Evolutionary conservation across 2,113 vertebrate species (phyloP).

Genomic region (Festucalex cinctus): DNA sequence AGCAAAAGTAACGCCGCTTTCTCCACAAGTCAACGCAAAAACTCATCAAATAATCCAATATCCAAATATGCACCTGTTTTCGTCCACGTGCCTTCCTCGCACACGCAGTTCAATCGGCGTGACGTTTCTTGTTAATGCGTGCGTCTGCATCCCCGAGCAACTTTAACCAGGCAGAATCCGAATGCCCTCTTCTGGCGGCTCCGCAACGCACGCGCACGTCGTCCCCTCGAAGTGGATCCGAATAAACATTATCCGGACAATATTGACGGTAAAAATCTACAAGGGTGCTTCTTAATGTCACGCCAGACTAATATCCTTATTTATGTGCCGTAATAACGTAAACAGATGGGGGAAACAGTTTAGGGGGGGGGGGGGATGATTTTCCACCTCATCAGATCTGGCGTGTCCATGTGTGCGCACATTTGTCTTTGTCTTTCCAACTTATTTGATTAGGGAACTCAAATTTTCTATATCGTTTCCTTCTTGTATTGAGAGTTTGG

Average conservation of each 20-base stretch:
- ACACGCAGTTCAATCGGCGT: constrained; percentile 33
- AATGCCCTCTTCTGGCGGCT: constrained; percentile 80
- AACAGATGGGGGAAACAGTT: not conserved
- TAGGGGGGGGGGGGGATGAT: not conserved
- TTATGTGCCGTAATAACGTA: too few relatives aligned
- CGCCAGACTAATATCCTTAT: not conserved
- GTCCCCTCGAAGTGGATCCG: constrained; percentile 17
- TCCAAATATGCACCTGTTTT: constrained; percentile 36
- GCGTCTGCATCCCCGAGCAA: constrained; percentile 63
- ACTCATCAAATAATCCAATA: constrained; percentile 5
- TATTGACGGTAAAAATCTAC: not conserved
- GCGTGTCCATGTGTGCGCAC: not conserved
- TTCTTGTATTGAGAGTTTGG: too few relatives aligned
- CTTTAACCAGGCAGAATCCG: constrained; percentile 70
- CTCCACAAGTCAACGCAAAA: constrained; percentile 41
- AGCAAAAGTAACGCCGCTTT: constrained; percentile 28
- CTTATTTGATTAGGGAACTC: not conserved
- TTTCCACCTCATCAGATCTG: not conserved
- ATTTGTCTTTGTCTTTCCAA: not conserved
- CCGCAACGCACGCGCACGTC: constrained; percentile 38
- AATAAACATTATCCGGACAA: not conserved
- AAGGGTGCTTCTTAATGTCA: not conserved
- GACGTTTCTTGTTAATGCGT: constrained; percentile 53
- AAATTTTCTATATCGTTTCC: not conserved
- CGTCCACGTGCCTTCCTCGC: constrained; percentile 16